These are phyloP conservation scores for Garra rufa DNA, from an alignment of 2,113 vertebrate species.

Conservation along the genomic window DNA sequence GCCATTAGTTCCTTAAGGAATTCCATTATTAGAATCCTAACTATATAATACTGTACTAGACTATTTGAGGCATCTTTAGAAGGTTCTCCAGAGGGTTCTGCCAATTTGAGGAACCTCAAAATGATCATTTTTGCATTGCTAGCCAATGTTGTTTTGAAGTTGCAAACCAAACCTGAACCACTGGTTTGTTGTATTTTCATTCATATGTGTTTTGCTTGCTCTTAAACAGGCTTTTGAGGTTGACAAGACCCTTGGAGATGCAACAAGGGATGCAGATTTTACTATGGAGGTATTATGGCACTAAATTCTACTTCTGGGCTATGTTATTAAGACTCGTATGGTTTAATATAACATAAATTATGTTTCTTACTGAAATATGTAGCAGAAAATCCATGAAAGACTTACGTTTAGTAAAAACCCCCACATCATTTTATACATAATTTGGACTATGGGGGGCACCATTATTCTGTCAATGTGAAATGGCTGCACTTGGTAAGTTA, in stretches of 20 bases:
- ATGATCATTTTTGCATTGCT: not conserved
- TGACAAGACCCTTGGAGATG: constrained; percentile 44
- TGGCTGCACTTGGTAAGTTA: too few relatives aligned
- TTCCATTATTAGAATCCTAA: not conserved
- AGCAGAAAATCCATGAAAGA: too few relatives aligned
- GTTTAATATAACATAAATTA: too few relatives aligned
- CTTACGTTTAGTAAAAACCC: too few relatives aligned
- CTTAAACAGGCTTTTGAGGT: constrained; percentile 52
- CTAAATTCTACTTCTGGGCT: not conserved
- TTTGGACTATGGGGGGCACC: too few relatives aligned
- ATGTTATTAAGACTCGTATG: too few relatives aligned
- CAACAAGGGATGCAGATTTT: constrained; percentile 43
- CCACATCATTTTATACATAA: too few relatives aligned
- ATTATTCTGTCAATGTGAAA: too few relatives aligned
- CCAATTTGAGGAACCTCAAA: not conserved
- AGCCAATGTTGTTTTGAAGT: not conserved
- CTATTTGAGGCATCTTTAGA: not conserved
- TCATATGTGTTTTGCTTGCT: constrained; percentile 3
- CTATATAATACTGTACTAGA: not conserved
- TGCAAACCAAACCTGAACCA: not conserved
- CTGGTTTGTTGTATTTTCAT: not conserved
- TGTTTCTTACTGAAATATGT: too few relatives aligned
- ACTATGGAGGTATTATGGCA: constrained; percentile 48
- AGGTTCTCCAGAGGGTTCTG: not conserved
- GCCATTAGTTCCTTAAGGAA: not conserved